These are phyloP conservation scores for Chaetodon trifasciatus DNA, from an alignment of 2,797 vertebrate species.

Conservation along the genomic window DNA sequence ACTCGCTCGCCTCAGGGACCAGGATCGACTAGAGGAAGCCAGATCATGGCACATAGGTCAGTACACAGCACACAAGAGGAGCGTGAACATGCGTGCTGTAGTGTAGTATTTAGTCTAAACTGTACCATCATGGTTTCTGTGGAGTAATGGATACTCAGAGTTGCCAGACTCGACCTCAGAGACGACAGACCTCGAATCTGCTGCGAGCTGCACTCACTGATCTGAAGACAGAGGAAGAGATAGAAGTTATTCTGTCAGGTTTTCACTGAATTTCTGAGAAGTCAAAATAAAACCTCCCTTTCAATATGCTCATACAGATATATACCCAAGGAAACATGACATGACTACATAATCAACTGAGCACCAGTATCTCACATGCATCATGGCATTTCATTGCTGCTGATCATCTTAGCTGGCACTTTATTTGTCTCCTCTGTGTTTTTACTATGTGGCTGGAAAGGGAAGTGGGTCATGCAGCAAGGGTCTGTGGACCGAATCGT, in stretches of 20 bases:
- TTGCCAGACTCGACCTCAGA: slow-evolving; percentile 90
- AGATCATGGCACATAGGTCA: background rate
- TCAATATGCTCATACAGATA: background rate
- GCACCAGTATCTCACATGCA: background rate
- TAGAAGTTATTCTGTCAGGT: background rate
- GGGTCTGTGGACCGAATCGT: background rate
- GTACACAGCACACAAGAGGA: too few relatives aligned
- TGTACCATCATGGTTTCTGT: slow-evolving; percentile 93
- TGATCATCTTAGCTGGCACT: background rate
- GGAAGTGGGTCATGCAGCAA: background rate
- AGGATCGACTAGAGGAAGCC: slow-evolving; percentile 88
- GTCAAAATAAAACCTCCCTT: background rate
- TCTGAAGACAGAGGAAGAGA: slow-evolving; percentile 79
- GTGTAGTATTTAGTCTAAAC: background rate
- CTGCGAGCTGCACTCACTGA: slow-evolving; percentile 91
- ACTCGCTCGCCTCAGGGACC: slow-evolving; percentile 94
- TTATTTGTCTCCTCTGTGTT: background rate
- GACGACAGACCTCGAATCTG: slow-evolving; percentile 91
- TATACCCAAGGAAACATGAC: background rate
- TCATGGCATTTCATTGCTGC: background rate
- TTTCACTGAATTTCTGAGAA: background rate
- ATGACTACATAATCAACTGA: background rate
- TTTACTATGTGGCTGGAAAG: background rate
- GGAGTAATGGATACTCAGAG: slow-evolving; percentile 90
- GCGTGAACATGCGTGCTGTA: too few relatives aligned